Conservation (phyloP, 2,888 invertebrate genomes). For the Pammene fasciana region DNA sequence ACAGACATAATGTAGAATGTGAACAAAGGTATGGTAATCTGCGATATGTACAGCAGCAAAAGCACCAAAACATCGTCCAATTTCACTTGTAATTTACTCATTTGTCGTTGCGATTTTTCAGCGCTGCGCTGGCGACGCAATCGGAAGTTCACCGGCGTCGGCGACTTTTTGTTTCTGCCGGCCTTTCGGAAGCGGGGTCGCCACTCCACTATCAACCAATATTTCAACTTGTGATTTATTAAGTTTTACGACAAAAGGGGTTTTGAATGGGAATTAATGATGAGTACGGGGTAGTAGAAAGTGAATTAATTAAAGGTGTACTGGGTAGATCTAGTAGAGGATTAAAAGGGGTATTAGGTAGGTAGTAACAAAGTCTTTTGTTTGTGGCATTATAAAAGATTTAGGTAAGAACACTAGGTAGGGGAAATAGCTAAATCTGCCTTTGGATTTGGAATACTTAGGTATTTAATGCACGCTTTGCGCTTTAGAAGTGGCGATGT, state of each 20-base stretch:
- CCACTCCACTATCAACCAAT: conserved; percentile 72
- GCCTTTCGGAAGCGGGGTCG: conserved; percentile 79
- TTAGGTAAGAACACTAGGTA: too few relatives aligned
- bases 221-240: conserved; percentile 73
- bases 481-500: too few relatives aligned
- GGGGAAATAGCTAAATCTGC: too few relatives aligned
- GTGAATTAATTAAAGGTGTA: not conserved
- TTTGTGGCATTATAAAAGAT: too few relatives aligned
- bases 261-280: conserved; percentile 20
- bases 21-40: not conserved
- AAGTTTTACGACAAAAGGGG: conserved; percentile 53
- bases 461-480: too few relatives aligned
- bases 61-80: conserved; percentile 26
- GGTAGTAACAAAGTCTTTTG: too few relatives aligned
- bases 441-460: too few relatives aligned
- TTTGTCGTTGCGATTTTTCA: conserved; percentile 74
- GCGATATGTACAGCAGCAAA: conserved; percentile 22
- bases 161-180: conserved; percentile 77
- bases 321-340: too few relatives aligned
- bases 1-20: not conserved
- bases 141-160: conserved; percentile 77
- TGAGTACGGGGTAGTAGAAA: conserved; percentile 3
- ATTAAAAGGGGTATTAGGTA: too few relatives aligned
- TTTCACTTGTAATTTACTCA: conserved; percentile 44
- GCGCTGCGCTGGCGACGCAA: conserved; percentile 75